Percentiles rank a stretch among this genome's conserved stretches.
Evolutionary conservation across 1,140 invertebrate genomes (phyloP).

Genomic region (Conopomorpha cramerella): DNA sequence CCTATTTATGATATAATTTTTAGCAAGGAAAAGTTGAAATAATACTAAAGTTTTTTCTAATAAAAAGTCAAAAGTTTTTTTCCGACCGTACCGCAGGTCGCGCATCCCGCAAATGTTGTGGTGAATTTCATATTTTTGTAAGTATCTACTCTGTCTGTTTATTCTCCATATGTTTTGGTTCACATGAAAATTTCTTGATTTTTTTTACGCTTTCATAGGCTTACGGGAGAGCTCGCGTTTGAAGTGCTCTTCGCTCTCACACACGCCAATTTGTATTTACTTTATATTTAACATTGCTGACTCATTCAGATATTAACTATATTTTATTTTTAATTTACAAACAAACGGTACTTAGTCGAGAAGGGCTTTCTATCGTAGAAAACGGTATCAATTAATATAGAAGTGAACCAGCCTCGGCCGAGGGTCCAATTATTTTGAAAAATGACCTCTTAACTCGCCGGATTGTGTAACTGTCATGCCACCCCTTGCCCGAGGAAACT

Average conservation of each 20-base stretch:
- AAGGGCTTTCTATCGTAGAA: too few relatives aligned
- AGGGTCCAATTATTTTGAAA: slow-evolving; percentile 30
- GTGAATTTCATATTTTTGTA: slow-evolving; percentile 62
- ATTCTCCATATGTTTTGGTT: slow-evolving; percentile 59
- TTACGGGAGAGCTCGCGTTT: slow-evolving; percentile 25
- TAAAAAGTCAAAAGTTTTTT: too few relatives aligned
- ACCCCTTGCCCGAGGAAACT: slow-evolving; percentile 47
- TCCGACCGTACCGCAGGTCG: too few relatives aligned
- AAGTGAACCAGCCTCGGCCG: too few relatives aligned
- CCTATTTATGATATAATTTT: too few relatives aligned
- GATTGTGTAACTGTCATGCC: slow-evolving; percentile 57
- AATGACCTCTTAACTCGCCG: slow-evolving; percentile 42
- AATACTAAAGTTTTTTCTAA: too few relatives aligned
- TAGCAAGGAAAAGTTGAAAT: too few relatives aligned
- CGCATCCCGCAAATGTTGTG: slow-evolving; percentile 54
- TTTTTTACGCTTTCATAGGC: slow-evolving; percentile 58
- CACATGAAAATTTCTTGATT: slow-evolving; percentile 57
- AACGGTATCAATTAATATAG: too few relatives aligned
- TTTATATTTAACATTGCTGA: slow-evolving; percentile 19
- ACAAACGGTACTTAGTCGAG: too few relatives aligned
- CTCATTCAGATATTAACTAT: slow-evolving; percentile 5
- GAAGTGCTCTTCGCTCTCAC: slow-evolving; percentile 24
- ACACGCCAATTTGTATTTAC: slow-evolving; percentile 28
- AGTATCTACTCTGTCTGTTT: slow-evolving; percentile 58
- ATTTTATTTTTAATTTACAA: too few relatives aligned